phyloP scores from a whole-genome alignment of 1,140 invertebrate species.

The Trichoplusia ni region DNA sequence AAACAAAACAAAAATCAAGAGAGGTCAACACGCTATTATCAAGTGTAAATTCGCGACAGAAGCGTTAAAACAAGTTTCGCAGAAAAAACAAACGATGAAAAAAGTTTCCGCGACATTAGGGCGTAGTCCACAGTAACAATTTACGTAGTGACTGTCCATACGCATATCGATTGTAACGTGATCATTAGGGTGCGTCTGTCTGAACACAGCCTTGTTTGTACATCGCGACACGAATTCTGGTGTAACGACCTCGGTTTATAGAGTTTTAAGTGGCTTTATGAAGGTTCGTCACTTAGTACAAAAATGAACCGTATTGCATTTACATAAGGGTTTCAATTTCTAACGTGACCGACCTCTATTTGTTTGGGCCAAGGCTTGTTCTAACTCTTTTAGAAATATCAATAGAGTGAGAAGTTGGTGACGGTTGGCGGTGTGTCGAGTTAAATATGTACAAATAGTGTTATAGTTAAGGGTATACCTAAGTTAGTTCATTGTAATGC shows the following conservation, averaged over 20 bases:
- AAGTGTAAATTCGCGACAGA: too few species aligned
- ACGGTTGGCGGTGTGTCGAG: too few species aligned
- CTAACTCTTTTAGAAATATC: slow-evolving; percentile 1
- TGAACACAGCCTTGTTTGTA: slow-evolving; percentile 17
- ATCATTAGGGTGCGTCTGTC: slow-evolving; percentile 26
- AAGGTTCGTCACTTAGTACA: too few species aligned
- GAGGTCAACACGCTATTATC: too few species aligned
- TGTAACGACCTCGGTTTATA: slow-evolving; percentile 26
- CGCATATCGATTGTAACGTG: slow-evolving; percentile 30
- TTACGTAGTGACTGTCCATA: slow-evolving; percentile 22
- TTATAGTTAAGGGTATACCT: too few species aligned
- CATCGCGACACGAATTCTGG: slow-evolving; percentile 11
- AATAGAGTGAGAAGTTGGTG: slow-evolving; percentile 3
- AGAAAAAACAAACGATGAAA: not conserved
- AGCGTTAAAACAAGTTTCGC: not conserved
- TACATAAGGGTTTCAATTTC: too few species aligned
- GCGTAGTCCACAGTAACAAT: slow-evolving; percentile 27
- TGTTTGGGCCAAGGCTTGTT: slow-evolving; percentile 17
- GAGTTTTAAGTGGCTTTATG: slow-evolving; percentile 26
- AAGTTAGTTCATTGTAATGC: too few species aligned
- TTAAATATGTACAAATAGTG: too few species aligned
- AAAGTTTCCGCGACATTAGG: slow-evolving; percentile 20
- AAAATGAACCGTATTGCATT: too few species aligned
- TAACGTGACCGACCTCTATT: too few species aligned
- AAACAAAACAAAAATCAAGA: too few species aligned